Evolutionary conservation across 92 coral and sea anemone species (phyloP), one percentile per base, ranked within the genome.

Genomic region (Bergia puertoricense): DNA sequence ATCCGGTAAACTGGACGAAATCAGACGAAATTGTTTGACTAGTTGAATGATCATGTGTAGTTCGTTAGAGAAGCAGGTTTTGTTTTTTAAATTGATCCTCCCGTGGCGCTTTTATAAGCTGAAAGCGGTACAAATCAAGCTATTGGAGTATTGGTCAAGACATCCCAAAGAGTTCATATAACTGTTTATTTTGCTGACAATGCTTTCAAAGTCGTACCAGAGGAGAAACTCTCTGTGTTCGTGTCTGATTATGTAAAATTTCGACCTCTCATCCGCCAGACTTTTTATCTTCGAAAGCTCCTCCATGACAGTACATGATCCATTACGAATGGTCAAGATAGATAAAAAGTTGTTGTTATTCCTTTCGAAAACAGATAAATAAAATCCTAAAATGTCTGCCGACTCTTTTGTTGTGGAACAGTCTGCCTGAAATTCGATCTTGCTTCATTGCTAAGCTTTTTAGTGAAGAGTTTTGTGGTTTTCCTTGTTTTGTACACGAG

Each of bases 391-490:
- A 10, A 42, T n/a, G 46, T 30, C 79, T 76, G 46, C 46, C 46
- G 79, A 40, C 23, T 74, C 43, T 38, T 82, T 42, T 82, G 86
- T 41, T 82, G 75, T 82, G 86, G 54, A 42, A 83, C 11, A 69
- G 44, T 84, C 59, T 44, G 42, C 57, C 44, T 69, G 87, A 84
- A 71, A 84, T 46, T 45, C 87, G 79, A 84, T 71, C 87, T 67
- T 45, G 22, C n/a, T 71, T 43, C 74, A 54, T 5, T 71, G 39
- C 43, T 71, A 14, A 84, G 87, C 79, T 84, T 84, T 30, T 84
- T 84, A 84, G 77, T 46, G 78, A 36, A 71, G 20, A 16, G 7
- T 6, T 62, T 54, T 54, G 59, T 54, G 59, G 59, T 54, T 54
- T 54, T 54, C 14, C 18, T 54, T 13, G 10, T 54, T 54, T 18